Evolutionary conservation across 2,797 vertebrate species (phyloP).

Genomic region (Oryzias dopingdopingensis): DNA sequence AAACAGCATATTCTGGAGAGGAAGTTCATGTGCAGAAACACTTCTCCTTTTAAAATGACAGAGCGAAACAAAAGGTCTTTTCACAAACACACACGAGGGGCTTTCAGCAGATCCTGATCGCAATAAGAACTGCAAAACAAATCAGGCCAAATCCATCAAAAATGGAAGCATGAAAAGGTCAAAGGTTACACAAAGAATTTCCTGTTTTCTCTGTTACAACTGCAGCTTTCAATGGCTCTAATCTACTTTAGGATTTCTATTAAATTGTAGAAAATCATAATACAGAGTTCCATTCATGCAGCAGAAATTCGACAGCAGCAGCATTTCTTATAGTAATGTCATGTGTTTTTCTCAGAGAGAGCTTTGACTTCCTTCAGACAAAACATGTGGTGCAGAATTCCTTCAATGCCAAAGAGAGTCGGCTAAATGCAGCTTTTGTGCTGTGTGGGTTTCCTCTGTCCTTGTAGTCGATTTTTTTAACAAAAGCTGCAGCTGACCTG

Average conservation of each 20-base stretch:
- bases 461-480: constrained; percentile 31
- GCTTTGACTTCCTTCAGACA: constrained; percentile 45
- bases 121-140: not conserved
- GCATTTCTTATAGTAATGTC: constrained; percentile 18
- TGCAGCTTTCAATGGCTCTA: not conserved
- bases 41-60: constrained; percentile 40
- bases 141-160: constrained; percentile 7
- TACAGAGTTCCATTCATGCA: not conserved
- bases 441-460: not conserved
- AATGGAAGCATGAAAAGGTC: constrained; percentile 15
- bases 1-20: constrained; percentile 24
- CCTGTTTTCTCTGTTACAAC: not conserved
- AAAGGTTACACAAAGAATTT: constrained; percentile 23
- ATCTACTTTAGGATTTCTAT: not conserved
- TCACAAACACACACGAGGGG: constrained; percentile 45
- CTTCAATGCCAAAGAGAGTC: constrained; percentile 26
- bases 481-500: constrained; percentile 6
- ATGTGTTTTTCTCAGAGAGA: constrained; percentile 24
- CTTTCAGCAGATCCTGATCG: constrained; percentile 44
- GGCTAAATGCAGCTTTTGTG: constrained; percentile 9
- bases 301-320: not conserved
- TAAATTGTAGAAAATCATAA: constrained; percentile 6
- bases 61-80: constrained; percentile 42
- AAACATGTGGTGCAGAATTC: constrained; percentile 56
- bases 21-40: constrained; percentile 39